Conservation (phyloP, 2,113 vertebrate species). For the Lampris incognitus region DNA sequence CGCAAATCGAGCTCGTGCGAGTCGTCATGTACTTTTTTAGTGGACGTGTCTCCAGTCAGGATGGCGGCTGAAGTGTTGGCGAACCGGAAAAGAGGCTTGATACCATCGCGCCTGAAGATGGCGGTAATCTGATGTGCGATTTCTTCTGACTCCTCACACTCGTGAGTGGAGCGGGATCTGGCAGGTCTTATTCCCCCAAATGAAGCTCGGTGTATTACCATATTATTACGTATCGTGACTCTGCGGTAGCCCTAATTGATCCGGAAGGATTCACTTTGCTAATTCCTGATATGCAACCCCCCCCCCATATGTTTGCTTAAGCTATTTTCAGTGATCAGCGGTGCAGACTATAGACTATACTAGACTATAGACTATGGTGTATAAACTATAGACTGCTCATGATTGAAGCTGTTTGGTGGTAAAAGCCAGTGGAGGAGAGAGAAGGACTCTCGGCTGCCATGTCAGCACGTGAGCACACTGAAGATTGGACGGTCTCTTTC, state of each 20-base stretch:
- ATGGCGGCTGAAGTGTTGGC: constrained; percentile 22
- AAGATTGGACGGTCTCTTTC: neutral
- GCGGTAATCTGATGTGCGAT: constrained; percentile 78
- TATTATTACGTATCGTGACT: no score
- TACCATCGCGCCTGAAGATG: constrained; percentile 80
- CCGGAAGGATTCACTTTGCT: no score
- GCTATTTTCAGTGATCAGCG: no score
- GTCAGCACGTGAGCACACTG: neutral
- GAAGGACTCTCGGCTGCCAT: constrained; percentile 25
- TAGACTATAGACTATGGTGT: neutral
- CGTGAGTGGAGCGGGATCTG: constrained; percentile 40
- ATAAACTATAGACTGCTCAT: constrained; percentile 9
- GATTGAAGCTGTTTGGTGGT: neutral
- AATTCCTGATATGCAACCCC: no score
- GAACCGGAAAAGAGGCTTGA: constrained; percentile 37
- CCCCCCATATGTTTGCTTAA: no score
- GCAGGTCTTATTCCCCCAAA: constrained; percentile 14
- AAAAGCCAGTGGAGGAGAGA: neutral
- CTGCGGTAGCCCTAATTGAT: no score
- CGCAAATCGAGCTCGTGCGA: no score
- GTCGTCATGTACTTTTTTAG: no score
- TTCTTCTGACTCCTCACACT: constrained; percentile 42
- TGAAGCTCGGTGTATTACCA: constrained; percentile 24
- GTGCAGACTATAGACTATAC: no score
- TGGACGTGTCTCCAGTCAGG: no score